Evolutionary conservation across 2,113 vertebrate genomes (phyloP).

Genomic region (Thalassoma bifasciatum): DNA sequence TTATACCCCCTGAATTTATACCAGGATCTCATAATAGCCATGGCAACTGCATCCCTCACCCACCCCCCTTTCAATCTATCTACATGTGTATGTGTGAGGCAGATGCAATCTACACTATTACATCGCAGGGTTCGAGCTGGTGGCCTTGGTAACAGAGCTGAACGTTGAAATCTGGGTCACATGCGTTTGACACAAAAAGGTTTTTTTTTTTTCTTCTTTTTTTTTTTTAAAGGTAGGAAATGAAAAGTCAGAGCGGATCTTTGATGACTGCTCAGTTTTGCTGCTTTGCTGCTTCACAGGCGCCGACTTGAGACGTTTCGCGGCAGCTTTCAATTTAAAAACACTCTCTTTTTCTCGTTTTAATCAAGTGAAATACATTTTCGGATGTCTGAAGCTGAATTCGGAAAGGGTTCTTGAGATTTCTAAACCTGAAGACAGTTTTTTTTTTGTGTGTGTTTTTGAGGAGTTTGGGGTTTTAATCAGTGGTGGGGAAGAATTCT

Average conservation of each 20-base stretch:
- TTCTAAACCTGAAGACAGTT: too few species aligned
- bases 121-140: constrained; percentile 33
- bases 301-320: neutral
- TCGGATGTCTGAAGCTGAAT: too few species aligned
- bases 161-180: constrained; percentile 55
- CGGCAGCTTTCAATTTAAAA: too few species aligned
- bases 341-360: too few species aligned
- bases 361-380: too few species aligned
- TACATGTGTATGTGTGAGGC: constrained; percentile 6
- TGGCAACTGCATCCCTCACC: constrained; percentile 59
- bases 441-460: too few species aligned
- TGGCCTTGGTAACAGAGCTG: constrained; percentile 63
- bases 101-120: constrained; percentile 49
- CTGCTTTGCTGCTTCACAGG: too few species aligned
- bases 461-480: too few species aligned
- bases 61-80: constrained; percentile 32
- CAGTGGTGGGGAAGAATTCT: too few species aligned
- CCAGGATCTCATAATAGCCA: constrained; percentile 65
- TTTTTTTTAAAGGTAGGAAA: constrained; percentile 28
- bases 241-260: constrained; percentile 8
- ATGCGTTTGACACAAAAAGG: constrained; percentile 44
- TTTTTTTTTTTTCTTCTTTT: too few species aligned
- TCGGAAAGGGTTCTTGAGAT: too few species aligned
- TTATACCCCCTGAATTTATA: constrained; percentile 46
- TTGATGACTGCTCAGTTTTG: neutral